Evolutionary conservation across 2,888 invertebrate species (phyloP).

Genomic region (Chymomyza fuscimana): DNA sequence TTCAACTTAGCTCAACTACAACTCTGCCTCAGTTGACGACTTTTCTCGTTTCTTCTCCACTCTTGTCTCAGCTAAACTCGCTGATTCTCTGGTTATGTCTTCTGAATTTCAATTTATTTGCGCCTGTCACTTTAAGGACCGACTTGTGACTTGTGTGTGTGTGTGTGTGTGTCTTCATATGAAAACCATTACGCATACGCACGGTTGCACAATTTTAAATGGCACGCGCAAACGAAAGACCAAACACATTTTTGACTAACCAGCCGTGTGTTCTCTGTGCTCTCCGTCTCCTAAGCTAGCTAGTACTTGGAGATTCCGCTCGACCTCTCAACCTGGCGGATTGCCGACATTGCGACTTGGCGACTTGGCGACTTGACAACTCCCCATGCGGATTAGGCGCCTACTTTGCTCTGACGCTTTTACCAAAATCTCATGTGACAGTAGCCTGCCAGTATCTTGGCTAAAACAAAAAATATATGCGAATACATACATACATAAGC

Average conservation of each 20-base stretch:
- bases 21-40: constrained; percentile 20
- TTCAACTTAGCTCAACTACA: constrained; percentile 29
- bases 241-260: constrained; percentile 56
- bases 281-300: constrained; percentile 10
- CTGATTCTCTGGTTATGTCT: constrained; percentile 39
- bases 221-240: constrained; percentile 58
- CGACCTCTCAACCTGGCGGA: neutral
- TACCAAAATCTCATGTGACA: neutral
- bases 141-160: constrained; percentile 16
- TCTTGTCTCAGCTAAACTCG: neutral
- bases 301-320: neutral
- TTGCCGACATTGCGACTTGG: neutral
- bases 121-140: constrained; percentile 54
- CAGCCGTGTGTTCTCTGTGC: constrained; percentile 60
- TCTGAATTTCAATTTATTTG: constrained; percentile 65
- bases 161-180: constrained; percentile 56
- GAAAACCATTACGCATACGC: constrained; percentile 73
- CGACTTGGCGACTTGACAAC: constrained; percentile 30
- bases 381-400: constrained; percentile 57
- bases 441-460: neutral
- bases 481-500: too few species aligned
- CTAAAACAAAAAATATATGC: neutral
- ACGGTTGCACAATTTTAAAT: constrained; percentile 74
- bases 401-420: constrained; percentile 42
- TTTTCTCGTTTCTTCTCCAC: neutral